Evolutionary conservation across 2,113 vertebrate genomes (phyloP).

Genomic region (Notothenia coriiceps): DNA sequence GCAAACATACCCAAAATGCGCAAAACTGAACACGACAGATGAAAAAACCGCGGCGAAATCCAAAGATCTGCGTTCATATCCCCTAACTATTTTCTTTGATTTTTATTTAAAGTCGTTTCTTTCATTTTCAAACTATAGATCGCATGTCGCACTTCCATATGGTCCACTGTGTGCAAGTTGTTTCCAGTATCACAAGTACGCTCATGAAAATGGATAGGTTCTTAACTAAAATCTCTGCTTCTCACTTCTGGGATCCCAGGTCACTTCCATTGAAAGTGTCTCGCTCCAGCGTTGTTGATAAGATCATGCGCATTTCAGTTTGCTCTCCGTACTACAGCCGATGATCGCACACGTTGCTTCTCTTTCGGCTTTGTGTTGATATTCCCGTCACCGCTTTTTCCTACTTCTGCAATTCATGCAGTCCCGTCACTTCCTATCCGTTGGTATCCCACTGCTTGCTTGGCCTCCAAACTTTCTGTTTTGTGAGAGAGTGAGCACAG

Average conservation of each 20-base stretch:
- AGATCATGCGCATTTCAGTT: conserved; percentile 56
- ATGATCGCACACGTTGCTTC: conserved; percentile 64
- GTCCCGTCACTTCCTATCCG: conserved; percentile 89
- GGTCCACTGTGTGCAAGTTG: conserved; percentile 6
- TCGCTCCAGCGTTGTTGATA: conserved; percentile 34
- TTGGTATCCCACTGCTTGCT: conserved; percentile 78
- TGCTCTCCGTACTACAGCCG: neutral
- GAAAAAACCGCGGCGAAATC: conserved; percentile 49
- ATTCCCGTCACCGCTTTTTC: conserved; percentile 23
- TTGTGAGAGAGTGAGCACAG: conserved; percentile 34
- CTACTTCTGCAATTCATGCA: conserved; percentile 57
- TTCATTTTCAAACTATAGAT: conserved; percentile 43
- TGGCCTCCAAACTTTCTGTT: conserved; percentile 78
- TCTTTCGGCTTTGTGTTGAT: conserved; percentile 72
- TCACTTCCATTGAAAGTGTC: conserved; percentile 60
- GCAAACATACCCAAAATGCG: conserved; percentile 79
- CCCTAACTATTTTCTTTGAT: conserved; percentile 13
- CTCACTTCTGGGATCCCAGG: conserved; percentile 38
- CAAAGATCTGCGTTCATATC: conserved; percentile 66
- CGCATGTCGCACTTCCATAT: conserved; percentile 23
- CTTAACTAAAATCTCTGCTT: conserved; percentile 38
- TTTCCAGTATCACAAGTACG: conserved; percentile 23
- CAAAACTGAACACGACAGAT: conserved; percentile 57
- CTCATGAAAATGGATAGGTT: conserved; percentile 21
- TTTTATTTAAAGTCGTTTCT: conserved; percentile 38